These are phyloP conservation scores for Lepus timidus DNA, from an alignment of 2,113 vertebrate species.

Conservation along the genomic window DNA sequence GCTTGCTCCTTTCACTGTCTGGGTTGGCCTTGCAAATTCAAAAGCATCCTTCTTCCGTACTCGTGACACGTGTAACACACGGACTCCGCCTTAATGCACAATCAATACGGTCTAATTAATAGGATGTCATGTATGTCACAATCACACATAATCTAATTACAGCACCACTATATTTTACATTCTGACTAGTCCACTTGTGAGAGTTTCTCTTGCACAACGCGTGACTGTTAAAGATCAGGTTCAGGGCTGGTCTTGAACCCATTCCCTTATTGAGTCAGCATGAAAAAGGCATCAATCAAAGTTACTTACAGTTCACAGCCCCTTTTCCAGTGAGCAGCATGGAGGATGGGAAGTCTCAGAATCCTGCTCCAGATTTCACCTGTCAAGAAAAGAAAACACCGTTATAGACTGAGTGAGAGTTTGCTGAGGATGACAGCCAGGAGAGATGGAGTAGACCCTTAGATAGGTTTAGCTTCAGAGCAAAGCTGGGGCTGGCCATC, in stretches of 20 bases:
- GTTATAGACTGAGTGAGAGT: slow-evolving; percentile 32
- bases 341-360: slow-evolving; percentile 70
- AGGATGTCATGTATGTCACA: slow-evolving; percentile 59
- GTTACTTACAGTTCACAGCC: slow-evolving; percentile 80
- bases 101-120: slow-evolving; percentile 73
- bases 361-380: slow-evolving; percentile 73
- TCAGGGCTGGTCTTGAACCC: slow-evolving; percentile 62
- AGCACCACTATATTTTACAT: slow-evolving; percentile 54
- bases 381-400: slow-evolving; percentile 69
- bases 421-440: not conserved
- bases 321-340: slow-evolving; percentile 61
- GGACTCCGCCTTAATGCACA: slow-evolving; percentile 44
- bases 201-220: not conserved
- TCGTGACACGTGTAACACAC: slow-evolving; percentile 6
- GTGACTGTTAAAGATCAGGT: slow-evolving; percentile 57
- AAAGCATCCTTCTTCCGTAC: not conserved
- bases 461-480: not conserved
- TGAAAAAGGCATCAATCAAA: slow-evolving; percentile 39
- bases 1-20: not conserved
- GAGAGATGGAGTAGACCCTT: not conserved
- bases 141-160: slow-evolving; percentile 70
- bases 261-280: slow-evolving; percentile 37
- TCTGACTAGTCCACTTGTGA: slow-evolving; percentile 8
- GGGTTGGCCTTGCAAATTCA: not conserved
- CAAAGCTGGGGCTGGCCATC: not conserved